These are phyloP conservation scores for Cinara cedri DNA, from an alignment of 2,888 invertebrate species.

Conservation along the genomic window DNA sequence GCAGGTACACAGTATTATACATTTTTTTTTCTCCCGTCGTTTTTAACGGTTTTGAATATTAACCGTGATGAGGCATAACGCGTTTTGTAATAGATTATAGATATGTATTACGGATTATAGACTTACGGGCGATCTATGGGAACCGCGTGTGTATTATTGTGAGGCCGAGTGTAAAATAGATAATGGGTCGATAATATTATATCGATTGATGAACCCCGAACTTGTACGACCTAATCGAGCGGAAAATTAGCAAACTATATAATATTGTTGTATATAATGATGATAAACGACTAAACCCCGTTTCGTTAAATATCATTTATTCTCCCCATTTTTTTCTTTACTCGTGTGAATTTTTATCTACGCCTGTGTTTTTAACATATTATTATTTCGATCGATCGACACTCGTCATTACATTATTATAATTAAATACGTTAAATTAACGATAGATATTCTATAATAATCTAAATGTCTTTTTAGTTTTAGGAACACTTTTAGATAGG, in stretches of 20 bases:
- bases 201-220: constrained; percentile 7
- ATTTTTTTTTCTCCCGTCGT: too few species aligned
- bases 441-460: too few species aligned
- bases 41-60: neutral
- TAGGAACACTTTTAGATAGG: too few species aligned
- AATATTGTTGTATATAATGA: neutral
- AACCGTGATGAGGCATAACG: neutral
- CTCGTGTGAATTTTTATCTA: neutral
- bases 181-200: neutral
- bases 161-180: constrained; percentile 15
- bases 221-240: neutral
- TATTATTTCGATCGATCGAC: too few species aligned
- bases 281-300: too few species aligned
- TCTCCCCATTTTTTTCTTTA: neutral
- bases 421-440: too few species aligned
- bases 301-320: neutral
- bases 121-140: neutral
- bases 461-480: too few species aligned
- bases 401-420: too few species aligned
- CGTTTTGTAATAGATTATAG: constrained; percentile 2
- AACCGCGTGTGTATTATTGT: neutral
- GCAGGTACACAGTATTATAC: too few species aligned
- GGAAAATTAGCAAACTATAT: constrained; percentile 19
- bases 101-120: too few species aligned
- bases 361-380: neutral